Conservation (phyloP, 2,113 vertebrate species). For the Megaleporinus macrocephalus region DNA sequence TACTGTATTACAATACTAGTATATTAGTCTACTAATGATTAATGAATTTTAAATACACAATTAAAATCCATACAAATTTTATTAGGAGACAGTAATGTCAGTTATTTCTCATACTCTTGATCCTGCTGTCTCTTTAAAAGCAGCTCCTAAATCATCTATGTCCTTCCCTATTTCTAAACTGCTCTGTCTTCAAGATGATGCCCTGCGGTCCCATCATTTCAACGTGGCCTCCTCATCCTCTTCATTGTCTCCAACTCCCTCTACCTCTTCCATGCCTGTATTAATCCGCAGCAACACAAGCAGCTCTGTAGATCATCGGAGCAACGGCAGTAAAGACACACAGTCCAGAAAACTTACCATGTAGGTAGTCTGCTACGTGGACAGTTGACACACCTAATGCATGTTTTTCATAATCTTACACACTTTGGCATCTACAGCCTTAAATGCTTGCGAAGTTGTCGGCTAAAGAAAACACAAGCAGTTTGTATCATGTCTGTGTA, state of each 20-base stretch:
- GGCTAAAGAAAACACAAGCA: too few relatives aligned
- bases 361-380: too few relatives aligned
- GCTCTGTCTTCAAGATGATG: constrained; percentile 82
- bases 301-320: constrained; percentile 80
- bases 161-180: not conserved
- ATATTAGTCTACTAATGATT: too few relatives aligned
- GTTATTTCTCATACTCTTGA: not conserved
- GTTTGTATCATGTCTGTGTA: too few relatives aligned
- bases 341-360: constrained; percentile 86
- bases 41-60: too few relatives aligned
- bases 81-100: not conserved
- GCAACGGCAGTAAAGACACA: constrained; percentile 80
- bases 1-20: too few relatives aligned
- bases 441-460: too few relatives aligned
- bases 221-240: constrained; percentile 69
- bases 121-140: not conserved
- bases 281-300: constrained; percentile 81
- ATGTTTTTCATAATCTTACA: too few relatives aligned
- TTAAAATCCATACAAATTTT: too few relatives aligned
- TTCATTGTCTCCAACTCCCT: constrained; percentile 72
- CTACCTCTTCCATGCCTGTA: constrained; percentile 73
- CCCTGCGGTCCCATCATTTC: constrained; percentile 77
- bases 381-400: too few relatives aligned
- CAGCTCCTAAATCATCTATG: not conserved
- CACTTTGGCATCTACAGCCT: too few relatives aligned